Conservation (phyloP, 2,797 vertebrate genomes). For the Strix occidentalis region DNA sequence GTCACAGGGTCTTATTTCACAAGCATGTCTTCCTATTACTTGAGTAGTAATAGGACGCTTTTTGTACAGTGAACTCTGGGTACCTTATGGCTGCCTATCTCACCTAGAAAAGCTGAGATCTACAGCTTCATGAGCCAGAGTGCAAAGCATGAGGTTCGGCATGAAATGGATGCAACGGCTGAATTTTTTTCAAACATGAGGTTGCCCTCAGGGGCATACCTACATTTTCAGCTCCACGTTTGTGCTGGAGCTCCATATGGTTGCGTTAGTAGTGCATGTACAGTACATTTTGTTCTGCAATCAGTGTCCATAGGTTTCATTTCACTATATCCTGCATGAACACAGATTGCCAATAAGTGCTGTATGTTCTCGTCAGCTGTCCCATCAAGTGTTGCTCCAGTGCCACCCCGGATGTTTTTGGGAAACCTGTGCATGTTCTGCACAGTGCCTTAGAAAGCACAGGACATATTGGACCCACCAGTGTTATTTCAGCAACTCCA, state of each 20-base stretch:
- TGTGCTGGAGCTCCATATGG: not conserved
- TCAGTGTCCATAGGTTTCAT: not conserved
- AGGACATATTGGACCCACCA: not conserved
- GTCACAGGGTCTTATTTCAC: conserved; percentile 22
- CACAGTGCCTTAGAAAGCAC: not conserved
- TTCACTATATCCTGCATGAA: not conserved
- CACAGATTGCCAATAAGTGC: not conserved
- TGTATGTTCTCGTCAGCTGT: not conserved
- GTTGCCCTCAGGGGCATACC: not conserved
- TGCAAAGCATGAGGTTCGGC: not conserved
- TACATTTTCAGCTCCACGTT: not conserved
- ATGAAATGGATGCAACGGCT: not conserved
- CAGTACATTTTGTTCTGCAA: conserved; percentile 18
- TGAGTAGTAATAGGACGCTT: not conserved
- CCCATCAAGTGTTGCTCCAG: not conserved
- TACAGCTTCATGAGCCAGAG: not conserved
- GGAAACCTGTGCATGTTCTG: not conserved
- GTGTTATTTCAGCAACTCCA: not conserved
- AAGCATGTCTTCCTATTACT: not conserved
- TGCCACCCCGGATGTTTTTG: not conserved
- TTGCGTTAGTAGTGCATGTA: not conserved
- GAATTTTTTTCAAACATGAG: not conserved
- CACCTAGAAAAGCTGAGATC: not conserved
- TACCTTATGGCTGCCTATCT: not conserved
- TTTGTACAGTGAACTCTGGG: not conserved